Percentiles rank a stretch among this genome's conserved stretches.
Conservation (phyloP, 2,888 invertebrate species). For the Zelleria hepariella region DNA sequence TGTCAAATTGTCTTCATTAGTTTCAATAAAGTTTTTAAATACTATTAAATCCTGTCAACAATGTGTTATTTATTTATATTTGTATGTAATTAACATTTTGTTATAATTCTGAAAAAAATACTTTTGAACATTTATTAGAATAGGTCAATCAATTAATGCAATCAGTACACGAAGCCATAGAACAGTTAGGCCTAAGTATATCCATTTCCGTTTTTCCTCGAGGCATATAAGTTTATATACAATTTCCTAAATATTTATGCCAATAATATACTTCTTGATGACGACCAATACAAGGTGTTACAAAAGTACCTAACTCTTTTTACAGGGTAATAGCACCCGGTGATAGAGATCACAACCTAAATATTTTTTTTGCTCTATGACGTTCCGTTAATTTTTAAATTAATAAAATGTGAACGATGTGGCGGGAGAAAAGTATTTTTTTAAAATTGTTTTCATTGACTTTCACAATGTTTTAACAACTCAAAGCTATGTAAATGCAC, state of each 20-base stretch:
- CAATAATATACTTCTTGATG: slow-evolving; percentile 20
- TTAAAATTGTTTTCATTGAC: no score
- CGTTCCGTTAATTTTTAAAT: no score
- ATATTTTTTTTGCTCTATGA: no score
- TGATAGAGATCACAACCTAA: no score
- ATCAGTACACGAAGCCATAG: background rate
- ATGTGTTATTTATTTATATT: background rate
- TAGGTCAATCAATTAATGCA: background rate
- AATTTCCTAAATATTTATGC: slow-evolving; percentile 20
- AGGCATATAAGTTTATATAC: slow-evolving; percentile 12
- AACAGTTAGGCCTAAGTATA: background rate
- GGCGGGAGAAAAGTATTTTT: no score
- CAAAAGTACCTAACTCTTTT: no score
- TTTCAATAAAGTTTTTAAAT: background rate
- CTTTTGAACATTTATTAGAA: background rate
- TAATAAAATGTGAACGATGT: no score
- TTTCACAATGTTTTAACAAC: no score
- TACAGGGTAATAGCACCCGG: no score
- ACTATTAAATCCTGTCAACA: background rate
- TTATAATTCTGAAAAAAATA: background rate
- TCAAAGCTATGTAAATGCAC: no score
- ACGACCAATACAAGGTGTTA: no score
- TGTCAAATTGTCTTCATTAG: slow-evolving; percentile 22
- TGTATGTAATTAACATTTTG: background rate
- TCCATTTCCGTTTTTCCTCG: background rate